A percentile compares a stretch with the other conserved stretches of the same genome.
Conservation (phyloP, 2,113 vertebrate species). For the Dromaius novaehollandiae region DNA sequence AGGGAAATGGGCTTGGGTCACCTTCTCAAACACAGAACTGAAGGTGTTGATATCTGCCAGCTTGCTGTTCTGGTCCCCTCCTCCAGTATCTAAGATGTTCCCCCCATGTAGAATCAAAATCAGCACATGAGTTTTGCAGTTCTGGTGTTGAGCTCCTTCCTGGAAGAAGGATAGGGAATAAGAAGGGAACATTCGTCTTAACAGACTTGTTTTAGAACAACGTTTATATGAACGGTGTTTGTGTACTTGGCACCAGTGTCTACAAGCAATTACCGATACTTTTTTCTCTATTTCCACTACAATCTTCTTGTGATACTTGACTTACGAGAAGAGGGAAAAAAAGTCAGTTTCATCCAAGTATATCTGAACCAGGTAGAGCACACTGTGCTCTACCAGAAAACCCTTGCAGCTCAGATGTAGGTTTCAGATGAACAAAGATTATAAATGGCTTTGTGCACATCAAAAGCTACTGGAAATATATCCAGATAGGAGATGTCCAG, state of each 20-base stretch:
- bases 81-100: slow-evolving; percentile 89
- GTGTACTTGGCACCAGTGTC: neutral
- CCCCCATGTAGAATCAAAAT: slow-evolving; percentile 94
- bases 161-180: slow-evolving; percentile 19
- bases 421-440: neutral
- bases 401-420: neutral
- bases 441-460: neutral
- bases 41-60: slow-evolving; percentile 88
- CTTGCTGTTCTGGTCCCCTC: slow-evolving; percentile 88
- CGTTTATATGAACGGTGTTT: neutral
- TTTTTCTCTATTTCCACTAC: neutral
- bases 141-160: slow-evolving; percentile 76
- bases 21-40: slow-evolving; percentile 90
- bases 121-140: slow-evolving; percentile 91
- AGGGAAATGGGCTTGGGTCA: slow-evolving; percentile 89
- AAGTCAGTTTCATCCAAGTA: neutral
- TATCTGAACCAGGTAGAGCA: neutral
- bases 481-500: neutral
- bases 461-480: slow-evolving; percentile 2
- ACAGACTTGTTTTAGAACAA: neutral
- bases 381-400: neutral
- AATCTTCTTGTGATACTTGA: neutral
- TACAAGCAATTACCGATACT: neutral
- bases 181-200: neutral
- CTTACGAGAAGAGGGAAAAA: neutral